Evolutionary conservation across 2,888 invertebrate genomes (phyloP), one percentile per base, ranked within the genome.

Genomic region (Pyralis farinalis): DNA sequence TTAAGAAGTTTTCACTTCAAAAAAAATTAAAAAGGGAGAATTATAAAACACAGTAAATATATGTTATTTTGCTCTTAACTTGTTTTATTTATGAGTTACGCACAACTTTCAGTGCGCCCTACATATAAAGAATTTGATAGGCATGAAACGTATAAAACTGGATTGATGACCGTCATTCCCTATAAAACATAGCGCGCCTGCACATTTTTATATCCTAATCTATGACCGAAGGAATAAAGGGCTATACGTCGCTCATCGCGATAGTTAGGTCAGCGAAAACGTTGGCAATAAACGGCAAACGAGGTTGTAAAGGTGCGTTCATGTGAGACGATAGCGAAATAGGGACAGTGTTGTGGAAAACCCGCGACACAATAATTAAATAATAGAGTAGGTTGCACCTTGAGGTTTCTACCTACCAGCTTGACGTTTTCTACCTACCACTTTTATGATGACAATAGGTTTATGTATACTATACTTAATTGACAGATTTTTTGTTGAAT

Each of bases 221-320:
- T 28, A 9, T 36, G 7, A 31, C 8, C 5, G 30, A 10, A 16
- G n/a, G 9, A 20, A 11, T 30, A 54, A 58, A 58, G 43, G 48
- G 47, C 40, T 54, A 39, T 49, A 51, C 49, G 47, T 51, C 49
- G 50, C 46, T 56, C 52, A 63, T 53, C 42, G 50, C 45, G 44
- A 57, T 46, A 50, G 62, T 62, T 54, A 59, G 65, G 63, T 64
- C 60, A 64, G 67, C 61, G 43, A 58, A 63, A 64, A 58, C 60
- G 53, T 46, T 43, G 51, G 58, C 58, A 61, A 64, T 60, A 63
- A 66, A 61, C 53, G 48, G 38, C 39, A 45, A 48, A 49, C 48
- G 43, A 48, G 51, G 49, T 47, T 52, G 48, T 58, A 60, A 61
- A 51, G 53, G 41, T 39, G 41, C 48, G 47, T 37, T 38, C 56